Conservation (phyloP, 1,140 invertebrate genomes). For the Hycleus cichorii region DNA sequence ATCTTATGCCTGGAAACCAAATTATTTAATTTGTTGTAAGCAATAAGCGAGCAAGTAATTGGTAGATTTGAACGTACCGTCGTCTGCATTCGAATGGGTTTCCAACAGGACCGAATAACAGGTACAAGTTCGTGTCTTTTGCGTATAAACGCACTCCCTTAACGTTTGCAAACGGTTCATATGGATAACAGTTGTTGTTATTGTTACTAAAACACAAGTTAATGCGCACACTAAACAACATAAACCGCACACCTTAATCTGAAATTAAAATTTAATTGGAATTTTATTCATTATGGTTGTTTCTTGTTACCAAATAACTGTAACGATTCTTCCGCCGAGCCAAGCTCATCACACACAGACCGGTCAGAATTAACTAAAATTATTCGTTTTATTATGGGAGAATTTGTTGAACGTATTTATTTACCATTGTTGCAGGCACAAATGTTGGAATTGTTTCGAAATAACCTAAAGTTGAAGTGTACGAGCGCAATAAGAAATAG, state of each 20-base stretch:
- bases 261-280: conserved; percentile 32
- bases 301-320: conserved; percentile 68
- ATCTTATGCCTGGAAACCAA: conserved; percentile 45
- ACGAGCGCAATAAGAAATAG: conserved; percentile 66
- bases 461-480: conserved; percentile 70
- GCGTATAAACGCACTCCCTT: conserved; percentile 78
- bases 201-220: conserved; percentile 79
- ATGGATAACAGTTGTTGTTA: conserved; percentile 87
- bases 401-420: conserved; percentile 56
- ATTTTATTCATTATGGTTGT: conserved; percentile 9
- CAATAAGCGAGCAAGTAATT: too few species aligned
- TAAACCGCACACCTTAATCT: conserved; percentile 81
- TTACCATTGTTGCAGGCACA: conserved; percentile 71
- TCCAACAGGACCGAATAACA: conserved; percentile 62
- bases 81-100: conserved; percentile 49
- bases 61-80: conserved; percentile 42
- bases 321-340: conserved; percentile 76
- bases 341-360: conserved; percentile 75
- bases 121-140: conserved; percentile 66
- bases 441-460: conserved; percentile 81
- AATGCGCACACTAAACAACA: conserved; percentile 76
- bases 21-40: too few species aligned
- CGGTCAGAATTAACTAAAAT: conserved; percentile 72
- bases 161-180: conserved; percentile 84
- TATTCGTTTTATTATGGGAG: conserved; percentile 36